Conservation (phyloP, 2,113 vertebrate genomes). For the Sturnira hondurensis region DNA sequence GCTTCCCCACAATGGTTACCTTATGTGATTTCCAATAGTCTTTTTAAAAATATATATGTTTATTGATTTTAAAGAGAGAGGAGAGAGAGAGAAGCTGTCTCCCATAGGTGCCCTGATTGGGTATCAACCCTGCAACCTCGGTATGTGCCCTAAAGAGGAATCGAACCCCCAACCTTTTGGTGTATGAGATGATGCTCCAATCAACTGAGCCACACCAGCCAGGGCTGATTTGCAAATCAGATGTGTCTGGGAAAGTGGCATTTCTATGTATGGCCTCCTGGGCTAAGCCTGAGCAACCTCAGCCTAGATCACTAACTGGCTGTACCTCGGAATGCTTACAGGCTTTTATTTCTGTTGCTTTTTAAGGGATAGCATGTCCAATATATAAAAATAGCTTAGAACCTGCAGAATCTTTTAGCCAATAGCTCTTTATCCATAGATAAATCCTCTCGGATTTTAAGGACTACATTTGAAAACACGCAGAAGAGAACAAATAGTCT, state of each 20-base stretch:
- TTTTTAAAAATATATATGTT: too few relatives aligned
- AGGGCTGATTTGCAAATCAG: not conserved
- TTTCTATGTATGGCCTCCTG: accelerated
- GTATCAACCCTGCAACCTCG: too few relatives aligned
- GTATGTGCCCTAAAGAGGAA: too few relatives aligned
- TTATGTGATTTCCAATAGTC: not conserved
- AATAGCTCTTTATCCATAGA: slow-evolving; percentile 43
- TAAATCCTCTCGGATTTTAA: slow-evolving; percentile 56
- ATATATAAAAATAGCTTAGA: slow-evolving; percentile 33
- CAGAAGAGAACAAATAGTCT: slow-evolving; percentile 47
- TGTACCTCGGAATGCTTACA: slow-evolving; percentile 15
- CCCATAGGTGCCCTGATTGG: too few relatives aligned
- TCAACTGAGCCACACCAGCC: too few relatives aligned
- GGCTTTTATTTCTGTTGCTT: slow-evolving; percentile 48
- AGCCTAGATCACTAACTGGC: not conserved
- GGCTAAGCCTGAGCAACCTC: not conserved
- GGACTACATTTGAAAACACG: slow-evolving; percentile 58
- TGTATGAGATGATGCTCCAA: too few relatives aligned
- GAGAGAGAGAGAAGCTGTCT: too few relatives aligned
- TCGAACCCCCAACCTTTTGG: too few relatives aligned
- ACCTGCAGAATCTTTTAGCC: slow-evolving; percentile 15
- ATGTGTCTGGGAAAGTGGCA: not conserved
- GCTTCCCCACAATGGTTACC: not conserved
- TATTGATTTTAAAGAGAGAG: too few relatives aligned
- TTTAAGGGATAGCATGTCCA: not conserved